Evolutionary conservation across 2,797 vertebrate species (phyloP).

Genomic region (Peromyscus eremicus): DNA sequence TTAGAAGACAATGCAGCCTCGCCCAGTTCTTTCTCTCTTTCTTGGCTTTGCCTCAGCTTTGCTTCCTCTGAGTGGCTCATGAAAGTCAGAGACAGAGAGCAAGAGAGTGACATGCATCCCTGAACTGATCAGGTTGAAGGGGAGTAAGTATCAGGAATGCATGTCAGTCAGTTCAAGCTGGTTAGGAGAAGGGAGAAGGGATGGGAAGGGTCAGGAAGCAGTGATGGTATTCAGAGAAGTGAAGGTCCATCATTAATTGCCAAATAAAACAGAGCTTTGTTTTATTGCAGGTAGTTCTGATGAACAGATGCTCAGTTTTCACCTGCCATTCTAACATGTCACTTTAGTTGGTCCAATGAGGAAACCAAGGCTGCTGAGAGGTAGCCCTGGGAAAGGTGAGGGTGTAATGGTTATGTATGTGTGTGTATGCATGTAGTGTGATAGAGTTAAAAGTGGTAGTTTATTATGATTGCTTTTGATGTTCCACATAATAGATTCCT

Average conservation of each 20-base stretch:
- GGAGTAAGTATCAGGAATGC: background rate
- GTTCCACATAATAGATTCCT: constrained; percentile 46
- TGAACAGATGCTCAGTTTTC: constrained; percentile 51
- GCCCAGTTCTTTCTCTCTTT: constrained; percentile 57
- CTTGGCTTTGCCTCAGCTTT: constrained; percentile 30
- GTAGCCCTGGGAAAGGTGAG: background rate
- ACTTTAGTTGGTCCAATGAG: constrained; percentile 49
- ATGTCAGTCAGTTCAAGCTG: background rate
- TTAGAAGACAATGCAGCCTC: constrained; percentile 73
- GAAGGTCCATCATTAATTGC: constrained; percentile 23
- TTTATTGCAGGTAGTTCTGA: background rate
- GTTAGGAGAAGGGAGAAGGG: background rate
- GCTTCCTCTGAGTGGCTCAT: constrained; percentile 22
- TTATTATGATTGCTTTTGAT: constrained; percentile 65
- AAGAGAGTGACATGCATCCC: background rate
- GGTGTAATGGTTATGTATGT: background rate
- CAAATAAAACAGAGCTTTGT: constrained; percentile 31
- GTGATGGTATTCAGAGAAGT: background rate
- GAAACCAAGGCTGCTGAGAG: background rate
- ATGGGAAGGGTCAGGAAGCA: background rate
- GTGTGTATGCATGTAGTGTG: background rate
- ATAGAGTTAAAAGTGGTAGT: constrained; percentile 8
- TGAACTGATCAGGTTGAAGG: constrained; percentile 41
- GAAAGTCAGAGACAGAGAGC: constrained; percentile 66
- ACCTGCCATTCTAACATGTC: background rate